phyloP scores from a whole-genome alignment of 1,140 invertebrate genomes.

The Zaprionus ghesquierei region DNA sequence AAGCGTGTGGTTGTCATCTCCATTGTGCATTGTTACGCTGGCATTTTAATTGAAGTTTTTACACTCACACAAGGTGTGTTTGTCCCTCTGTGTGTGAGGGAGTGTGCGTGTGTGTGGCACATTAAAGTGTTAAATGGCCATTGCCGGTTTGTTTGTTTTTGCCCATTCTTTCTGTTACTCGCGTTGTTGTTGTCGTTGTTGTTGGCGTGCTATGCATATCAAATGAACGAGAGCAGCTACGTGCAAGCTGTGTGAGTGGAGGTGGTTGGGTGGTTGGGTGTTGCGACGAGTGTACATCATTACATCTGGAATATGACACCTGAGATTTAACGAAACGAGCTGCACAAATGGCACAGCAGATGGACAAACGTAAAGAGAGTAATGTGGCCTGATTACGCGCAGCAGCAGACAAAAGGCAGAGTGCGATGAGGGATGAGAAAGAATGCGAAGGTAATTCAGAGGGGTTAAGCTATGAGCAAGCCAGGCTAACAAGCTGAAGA shows the following conservation, averaged over 20 bases:
- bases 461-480: not conserved
- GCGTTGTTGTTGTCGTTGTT: not conserved
- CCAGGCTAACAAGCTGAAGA: not conserved
- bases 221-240: conserved; percentile 38
- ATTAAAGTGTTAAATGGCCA: conserved; percentile 63
- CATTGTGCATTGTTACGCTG: conserved; percentile 56
- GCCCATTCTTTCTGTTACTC: not conserved
- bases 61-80: conserved; percentile 8
- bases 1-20: conserved; percentile 12
- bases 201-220: conserved; percentile 47
- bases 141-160: conserved; percentile 31
- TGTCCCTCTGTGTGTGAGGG: not conserved
- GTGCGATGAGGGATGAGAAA: not conserved
- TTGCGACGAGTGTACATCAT: conserved; percentile 32
- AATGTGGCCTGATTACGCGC: not conserved
- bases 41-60: conserved; percentile 68
- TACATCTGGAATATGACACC: conserved; percentile 57
- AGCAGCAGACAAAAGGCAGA: not conserved
- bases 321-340: conserved; percentile 45
- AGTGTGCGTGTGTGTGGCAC: conserved; percentile 20
- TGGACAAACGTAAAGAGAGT: not conserved
- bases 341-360: conserved; percentile 1
- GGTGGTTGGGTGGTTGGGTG: not conserved
- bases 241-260: not conserved
- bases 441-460: not conserved